Percentiles rank a stretch among this genome's conserved stretches.
Conservation (phyloP, 2,888 invertebrate genomes). For the Xanthorhoe designata region DNA sequence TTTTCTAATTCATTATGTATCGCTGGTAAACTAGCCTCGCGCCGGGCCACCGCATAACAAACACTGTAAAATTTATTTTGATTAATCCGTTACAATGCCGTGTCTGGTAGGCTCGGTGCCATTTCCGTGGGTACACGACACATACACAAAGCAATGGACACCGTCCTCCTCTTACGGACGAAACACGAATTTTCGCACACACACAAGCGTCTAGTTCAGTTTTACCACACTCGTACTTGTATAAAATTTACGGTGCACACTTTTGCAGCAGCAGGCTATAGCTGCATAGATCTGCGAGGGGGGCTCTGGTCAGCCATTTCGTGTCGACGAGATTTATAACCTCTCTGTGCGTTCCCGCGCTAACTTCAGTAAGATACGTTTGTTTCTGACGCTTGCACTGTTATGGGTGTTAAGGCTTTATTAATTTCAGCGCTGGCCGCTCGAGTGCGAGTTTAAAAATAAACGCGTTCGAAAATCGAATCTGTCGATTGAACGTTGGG, state of each 20-base stretch:
- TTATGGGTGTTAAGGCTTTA: conserved; percentile 46
- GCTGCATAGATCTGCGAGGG: conserved; percentile 74
- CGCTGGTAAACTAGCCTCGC: conserved; percentile 61
- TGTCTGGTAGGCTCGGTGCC: conserved; percentile 63
- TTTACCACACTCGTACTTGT: conserved; percentile 80
- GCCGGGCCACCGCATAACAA: conserved; percentile 38
- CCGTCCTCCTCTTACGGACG: conserved; percentile 76
- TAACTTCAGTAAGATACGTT: conserved; percentile 76
- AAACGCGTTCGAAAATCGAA: conserved; percentile 44
- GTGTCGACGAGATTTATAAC: conserved; percentile 84
- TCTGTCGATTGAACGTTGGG: conserved; percentile 17
- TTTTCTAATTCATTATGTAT: conserved; percentile 66
- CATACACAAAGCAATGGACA: conserved; percentile 75
- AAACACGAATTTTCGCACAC: conserved; percentile 81
- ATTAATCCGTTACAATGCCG: conserved; percentile 49
- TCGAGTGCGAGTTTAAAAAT: conserved; percentile 38
- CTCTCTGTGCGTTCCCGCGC: conserved; percentile 73
- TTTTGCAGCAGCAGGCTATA: conserved; percentile 79
- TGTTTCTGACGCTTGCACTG: conserved; percentile 62
- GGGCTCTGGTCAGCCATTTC: conserved; percentile 82
- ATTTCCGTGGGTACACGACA: conserved; percentile 60
- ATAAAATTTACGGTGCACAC: conserved; percentile 85
- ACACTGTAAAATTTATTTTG: conserved; percentile 73
- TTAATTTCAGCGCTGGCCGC: conserved; percentile 44
- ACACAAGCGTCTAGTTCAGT: conserved; percentile 69